Percentiles rank a stretch among this genome's conserved stretches.
These are phyloP conservation scores for Australoheros facetus DNA, from an alignment of 2,797 vertebrate genomes.

Conservation along the genomic window DNA sequence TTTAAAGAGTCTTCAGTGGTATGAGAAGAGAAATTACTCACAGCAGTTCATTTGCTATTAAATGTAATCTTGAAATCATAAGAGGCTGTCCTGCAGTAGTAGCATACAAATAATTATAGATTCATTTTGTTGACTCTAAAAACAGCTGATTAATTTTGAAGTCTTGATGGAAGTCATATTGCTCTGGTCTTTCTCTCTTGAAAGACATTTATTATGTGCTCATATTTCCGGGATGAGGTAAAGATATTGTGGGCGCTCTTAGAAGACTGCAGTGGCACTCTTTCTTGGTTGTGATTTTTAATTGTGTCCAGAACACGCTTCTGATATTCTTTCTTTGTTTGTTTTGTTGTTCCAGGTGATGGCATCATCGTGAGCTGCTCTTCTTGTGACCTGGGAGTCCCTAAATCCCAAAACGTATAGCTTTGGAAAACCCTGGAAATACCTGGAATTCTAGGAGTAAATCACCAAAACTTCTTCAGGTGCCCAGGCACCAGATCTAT, in stretches of 20 bases:
- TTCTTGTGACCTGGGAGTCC: conserved; percentile 75
- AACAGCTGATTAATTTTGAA: conserved; percentile 80
- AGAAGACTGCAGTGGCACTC: conserved; percentile 49
- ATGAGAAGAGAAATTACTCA: conserved; percentile 79
- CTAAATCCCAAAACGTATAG: conserved; percentile 78
- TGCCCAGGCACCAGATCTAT: conserved; percentile 79
- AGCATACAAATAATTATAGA: conserved; percentile 80
- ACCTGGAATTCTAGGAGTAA: conserved; percentile 84
- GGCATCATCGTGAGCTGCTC: conserved; percentile 60
- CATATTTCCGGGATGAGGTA: conserved; percentile 56
- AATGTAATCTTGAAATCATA: conserved; percentile 81
- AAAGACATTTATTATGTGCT: conserved; percentile 70
- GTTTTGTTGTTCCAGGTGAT: conserved; percentile 72
- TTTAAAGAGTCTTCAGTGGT: conserved; percentile 72
- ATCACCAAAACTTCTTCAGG: conserved; percentile 74
- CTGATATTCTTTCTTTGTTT: conserved; percentile 47
- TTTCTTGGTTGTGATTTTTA: conserved; percentile 44
- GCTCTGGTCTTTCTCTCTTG: conserved; percentile 71
- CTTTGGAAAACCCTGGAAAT: conserved; percentile 83
- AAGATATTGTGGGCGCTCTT: conserved; percentile 45
- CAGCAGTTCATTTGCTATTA: conserved; percentile 80
- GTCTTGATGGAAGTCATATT: conserved; percentile 79
- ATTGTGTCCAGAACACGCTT: conserved; percentile 36
- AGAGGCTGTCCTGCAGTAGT: conserved; percentile 76
- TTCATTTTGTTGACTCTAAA: conserved; percentile 80